Evolutionary conservation across 2,888 invertebrate genomes (phyloP).

Genomic region (Macaria notata): DNA sequence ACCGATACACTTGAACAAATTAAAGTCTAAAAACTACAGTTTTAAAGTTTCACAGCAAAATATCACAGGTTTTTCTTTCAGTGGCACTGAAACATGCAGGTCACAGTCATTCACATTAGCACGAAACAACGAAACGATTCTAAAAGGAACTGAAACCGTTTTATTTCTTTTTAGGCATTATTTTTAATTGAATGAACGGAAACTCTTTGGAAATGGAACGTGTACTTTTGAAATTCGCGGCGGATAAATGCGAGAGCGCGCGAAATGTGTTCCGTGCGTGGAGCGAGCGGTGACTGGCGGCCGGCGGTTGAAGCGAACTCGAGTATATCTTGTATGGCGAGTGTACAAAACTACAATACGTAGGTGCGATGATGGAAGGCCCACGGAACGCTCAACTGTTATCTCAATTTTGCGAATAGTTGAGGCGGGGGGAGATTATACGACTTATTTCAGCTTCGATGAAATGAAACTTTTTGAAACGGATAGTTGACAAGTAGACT

Average conservation of each 20-base stretch:
- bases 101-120: slow-evolving; percentile 53
- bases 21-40: slow-evolving; percentile 21
- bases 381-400: slow-evolving; percentile 59
- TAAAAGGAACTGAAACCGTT: slow-evolving; percentile 12
- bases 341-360: slow-evolving; percentile 70
- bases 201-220: slow-evolving; percentile 48
- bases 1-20: slow-evolving; percentile 45
- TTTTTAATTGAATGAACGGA: slow-evolving; percentile 44
- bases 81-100: slow-evolving; percentile 46
- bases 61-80: slow-evolving; percentile 67
- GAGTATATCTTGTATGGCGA: slow-evolving; percentile 67
- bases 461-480: background rate
- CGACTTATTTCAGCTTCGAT: background rate
- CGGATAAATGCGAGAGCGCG: slow-evolving; percentile 60
- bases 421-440: slow-evolving; percentile 1
- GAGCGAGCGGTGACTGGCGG: slow-evolving; percentile 73
- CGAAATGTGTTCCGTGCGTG: slow-evolving; percentile 62
- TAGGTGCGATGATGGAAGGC: slow-evolving; percentile 72
- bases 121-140: slow-evolving; percentile 43
- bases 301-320: slow-evolving; percentile 61
- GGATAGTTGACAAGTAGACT: too few species aligned
- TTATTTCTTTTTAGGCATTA: slow-evolving; percentile 79
- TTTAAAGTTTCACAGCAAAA: slow-evolving; percentile 62
- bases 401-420: slow-evolving; percentile 36
- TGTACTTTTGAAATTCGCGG: slow-evolving; percentile 56